These are phyloP conservation scores for Mus spretus DNA, from an alignment of 2,797 vertebrate species.

Conservation along the genomic window DNA sequence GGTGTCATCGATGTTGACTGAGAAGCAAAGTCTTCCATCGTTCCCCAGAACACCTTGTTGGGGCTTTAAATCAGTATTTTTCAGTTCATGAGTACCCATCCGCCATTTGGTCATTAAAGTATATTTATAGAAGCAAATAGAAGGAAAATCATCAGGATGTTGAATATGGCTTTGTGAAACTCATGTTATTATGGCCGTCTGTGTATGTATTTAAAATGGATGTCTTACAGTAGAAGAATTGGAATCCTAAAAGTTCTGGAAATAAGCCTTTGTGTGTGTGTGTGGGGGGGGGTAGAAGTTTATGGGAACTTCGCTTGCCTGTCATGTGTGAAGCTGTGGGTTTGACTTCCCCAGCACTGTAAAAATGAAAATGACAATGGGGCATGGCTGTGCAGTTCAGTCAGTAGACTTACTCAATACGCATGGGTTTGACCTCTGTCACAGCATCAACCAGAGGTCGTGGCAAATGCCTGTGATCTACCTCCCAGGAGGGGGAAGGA, in stretches of 20 bases:
- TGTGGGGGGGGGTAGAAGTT: neutral
- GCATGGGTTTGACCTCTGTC: neutral
- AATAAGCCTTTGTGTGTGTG: neutral
- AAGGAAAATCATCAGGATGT: neutral
- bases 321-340: neutral
- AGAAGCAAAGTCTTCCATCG: neutral
- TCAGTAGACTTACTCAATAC: neutral
- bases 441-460: no score
- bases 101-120: neutral
- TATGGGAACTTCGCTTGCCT: neutral
- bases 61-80: neutral
- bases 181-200: neutral
- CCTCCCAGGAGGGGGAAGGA: no score
- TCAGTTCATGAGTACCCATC: neutral
- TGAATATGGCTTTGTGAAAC: neutral
- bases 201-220: neutral
- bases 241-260: neutral
- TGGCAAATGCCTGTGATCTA: neutral
- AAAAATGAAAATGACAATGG: neutral
- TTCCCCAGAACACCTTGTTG: neutral
- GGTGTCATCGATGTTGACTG: neutral
- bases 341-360: neutral
- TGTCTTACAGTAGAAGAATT: neutral
- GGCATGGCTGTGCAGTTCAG: neutral
- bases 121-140: neutral